phyloP scores from a whole-genome alignment of 2,113 vertebrate genomes.

The Sinocyclocheilus grahami region DNA sequence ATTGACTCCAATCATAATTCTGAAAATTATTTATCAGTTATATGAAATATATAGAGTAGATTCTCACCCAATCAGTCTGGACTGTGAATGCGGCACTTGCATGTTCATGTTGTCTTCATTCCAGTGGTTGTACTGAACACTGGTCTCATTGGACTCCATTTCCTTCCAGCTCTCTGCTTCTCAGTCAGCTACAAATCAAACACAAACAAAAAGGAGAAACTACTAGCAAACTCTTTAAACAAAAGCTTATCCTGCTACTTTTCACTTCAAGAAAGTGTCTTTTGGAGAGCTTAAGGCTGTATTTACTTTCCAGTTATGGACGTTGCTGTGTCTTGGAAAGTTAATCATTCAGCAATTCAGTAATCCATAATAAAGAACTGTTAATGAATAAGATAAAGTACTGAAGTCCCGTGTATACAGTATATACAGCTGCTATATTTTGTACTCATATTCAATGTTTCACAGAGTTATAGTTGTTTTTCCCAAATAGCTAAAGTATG shows the following conservation, averaged over 20 bases:
- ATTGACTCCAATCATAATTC: not conserved
- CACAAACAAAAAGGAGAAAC: not conserved
- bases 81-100: conserved; percentile 58
- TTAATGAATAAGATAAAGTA: conserved; percentile 35
- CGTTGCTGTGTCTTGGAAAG: not conserved
- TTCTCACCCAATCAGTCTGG: conserved; percentile 70
- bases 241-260: not conserved
- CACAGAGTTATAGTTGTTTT: not conserved
- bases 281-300: not conserved
- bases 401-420: conserved; percentile 42
- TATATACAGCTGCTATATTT: not conserved
- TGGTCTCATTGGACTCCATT: conserved; percentile 74
- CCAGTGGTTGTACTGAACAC: conserved; percentile 80
- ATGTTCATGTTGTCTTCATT: conserved; percentile 78
- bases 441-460: not conserved
- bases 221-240: not conserved
- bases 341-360: not conserved
- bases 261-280: not conserved
- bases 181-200: conserved; percentile 7
- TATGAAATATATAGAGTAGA: not conserved
- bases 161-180: not conserved
- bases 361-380: not conserved
- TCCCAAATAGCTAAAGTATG: not conserved
- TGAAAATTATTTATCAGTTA: not conserved
- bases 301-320: not conserved